Evolutionary conservation across 2,113 vertebrate species (phyloP), one percentile per base, ranked within the genome.

Genomic region (Labeo rohita): DNA sequence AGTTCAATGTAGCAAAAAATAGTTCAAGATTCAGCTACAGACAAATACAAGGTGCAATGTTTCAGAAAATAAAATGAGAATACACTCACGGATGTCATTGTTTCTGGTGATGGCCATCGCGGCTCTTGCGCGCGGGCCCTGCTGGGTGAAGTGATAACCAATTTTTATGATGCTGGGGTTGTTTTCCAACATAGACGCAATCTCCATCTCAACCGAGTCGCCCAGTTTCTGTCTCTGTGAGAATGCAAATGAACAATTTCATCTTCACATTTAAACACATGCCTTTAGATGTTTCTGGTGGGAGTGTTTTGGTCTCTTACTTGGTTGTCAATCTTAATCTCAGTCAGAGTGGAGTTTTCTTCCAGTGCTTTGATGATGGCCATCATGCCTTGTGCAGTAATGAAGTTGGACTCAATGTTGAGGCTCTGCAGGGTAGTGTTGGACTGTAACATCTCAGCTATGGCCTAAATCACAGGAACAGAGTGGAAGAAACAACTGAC

Each of bases 361-460:
- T 93, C 91, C 92, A 98, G 90, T 2, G 97, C 97, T 88, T 94
- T 96, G 87, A 98, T 91, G 78, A 99, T 91, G 1, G 96, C 95
- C 95, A 95, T 94, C 95, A 99, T 97, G 43, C 97, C 98, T 0
- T 95, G 86, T 3, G 96, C 92, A 61, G 96, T 99, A 91, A 99
- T 98, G 94, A 99, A 99, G 94, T 99, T 99, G 86, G 98, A 99
- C 87, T 99, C 98, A 0, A 99, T 95, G 88, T 99, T 99, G 92
- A 99, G 96, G 93, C 95, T 97, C 93, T 95, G 94, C 80, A 99
- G 94, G 79, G 92, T 96, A 83, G 93, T 96, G 93, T 99, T 99
- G 86, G 95, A 95, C 89, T 92, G 93, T 90, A 99, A 91, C 98
- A 99, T 99, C 92, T 96, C 97, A 0, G 97, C 98, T 84, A 97